A percentile compares a stretch with the other conserved stretches of the same genome.
Conservation (phyloP, 1,140 invertebrate species). For the Glossosoma conforme region DNA sequence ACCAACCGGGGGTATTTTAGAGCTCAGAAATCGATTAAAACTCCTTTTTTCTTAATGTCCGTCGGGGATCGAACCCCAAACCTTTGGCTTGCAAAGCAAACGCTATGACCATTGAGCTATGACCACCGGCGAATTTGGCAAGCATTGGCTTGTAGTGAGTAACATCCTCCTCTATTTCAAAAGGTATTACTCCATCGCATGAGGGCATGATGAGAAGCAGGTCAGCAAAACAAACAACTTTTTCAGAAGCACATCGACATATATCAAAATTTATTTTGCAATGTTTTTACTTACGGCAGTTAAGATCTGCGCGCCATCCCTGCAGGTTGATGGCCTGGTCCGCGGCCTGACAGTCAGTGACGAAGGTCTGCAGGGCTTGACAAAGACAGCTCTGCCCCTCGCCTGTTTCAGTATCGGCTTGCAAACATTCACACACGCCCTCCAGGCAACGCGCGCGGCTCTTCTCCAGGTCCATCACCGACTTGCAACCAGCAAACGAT, state of each 20-base stretch:
- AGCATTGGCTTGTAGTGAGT: not conserved
- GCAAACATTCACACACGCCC: constrained; percentile 64
- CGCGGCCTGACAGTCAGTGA: constrained; percentile 63
- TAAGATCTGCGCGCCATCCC: constrained; percentile 61
- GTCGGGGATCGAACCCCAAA: no score
- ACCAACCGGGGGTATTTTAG: no score
- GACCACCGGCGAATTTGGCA: no score
- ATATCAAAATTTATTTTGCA: no score
- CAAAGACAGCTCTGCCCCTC: constrained; percentile 55
- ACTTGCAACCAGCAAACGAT: constrained; percentile 56
- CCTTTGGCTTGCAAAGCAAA: no score
- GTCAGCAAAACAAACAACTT: no score
- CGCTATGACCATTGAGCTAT: no score
- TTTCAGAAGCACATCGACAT: no score
- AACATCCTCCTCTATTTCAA: not conserved
- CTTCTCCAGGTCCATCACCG: constrained; percentile 57
- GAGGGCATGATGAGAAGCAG: no score
- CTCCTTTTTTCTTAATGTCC: no score
- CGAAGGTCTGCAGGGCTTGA: constrained; percentile 59
- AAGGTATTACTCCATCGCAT: no score
- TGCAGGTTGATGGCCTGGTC: constrained; percentile 58
- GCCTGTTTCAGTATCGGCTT: constrained; percentile 23
- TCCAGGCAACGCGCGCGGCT: constrained; percentile 69
- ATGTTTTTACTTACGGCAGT: constrained; percentile 58
- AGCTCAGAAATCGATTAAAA: no score